Percentiles rank a stretch among this genome's conserved stretches.
Evolutionary conservation across 2,113 vertebrate genomes (phyloP).

Genomic region (Phylloscopus trochiloides): DNA sequence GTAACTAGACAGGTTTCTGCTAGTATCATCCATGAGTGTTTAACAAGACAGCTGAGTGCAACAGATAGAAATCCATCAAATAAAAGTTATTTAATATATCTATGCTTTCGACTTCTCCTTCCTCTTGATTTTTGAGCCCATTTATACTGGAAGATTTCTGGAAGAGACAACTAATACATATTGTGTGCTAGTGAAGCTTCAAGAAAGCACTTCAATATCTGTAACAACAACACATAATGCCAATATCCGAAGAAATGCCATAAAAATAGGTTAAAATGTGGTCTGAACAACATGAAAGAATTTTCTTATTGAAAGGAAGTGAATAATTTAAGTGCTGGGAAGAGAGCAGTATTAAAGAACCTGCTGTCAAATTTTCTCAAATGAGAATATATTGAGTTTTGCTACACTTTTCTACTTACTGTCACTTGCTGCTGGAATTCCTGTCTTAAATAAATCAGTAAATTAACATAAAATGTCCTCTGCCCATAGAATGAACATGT

Average conservation of each 20-base stretch:
- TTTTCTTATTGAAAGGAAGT: not conserved
- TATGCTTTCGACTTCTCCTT: not conserved
- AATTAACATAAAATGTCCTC: conserved; percentile 41
- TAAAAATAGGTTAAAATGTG: not conserved
- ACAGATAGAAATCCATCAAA: not conserved
- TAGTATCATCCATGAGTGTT: not conserved
- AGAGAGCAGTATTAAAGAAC: not conserved
- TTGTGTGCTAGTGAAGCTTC: not conserved
- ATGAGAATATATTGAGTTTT: not conserved
- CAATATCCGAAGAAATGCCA: not conserved
- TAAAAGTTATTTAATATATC: not conserved
- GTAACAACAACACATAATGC: not conserved
- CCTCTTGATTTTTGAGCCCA: not conserved
- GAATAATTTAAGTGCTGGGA: not conserved
- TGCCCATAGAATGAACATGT: not conserved
- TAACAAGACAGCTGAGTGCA: not conserved
- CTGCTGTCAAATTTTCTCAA: not conserved
- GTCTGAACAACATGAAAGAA: conserved; percentile 14
- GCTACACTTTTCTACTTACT: not conserved
- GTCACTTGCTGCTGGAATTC: not conserved
- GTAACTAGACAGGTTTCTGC: not conserved
- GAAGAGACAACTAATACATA: not conserved
- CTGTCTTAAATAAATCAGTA: not conserved
- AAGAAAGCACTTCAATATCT: not conserved
- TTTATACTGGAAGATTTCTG: not conserved